A percentile compares a stretch with the other conserved stretches of the same genome.
Conservation (phyloP, 2,113 vertebrate genomes). For the Struthio camelus region DNA sequence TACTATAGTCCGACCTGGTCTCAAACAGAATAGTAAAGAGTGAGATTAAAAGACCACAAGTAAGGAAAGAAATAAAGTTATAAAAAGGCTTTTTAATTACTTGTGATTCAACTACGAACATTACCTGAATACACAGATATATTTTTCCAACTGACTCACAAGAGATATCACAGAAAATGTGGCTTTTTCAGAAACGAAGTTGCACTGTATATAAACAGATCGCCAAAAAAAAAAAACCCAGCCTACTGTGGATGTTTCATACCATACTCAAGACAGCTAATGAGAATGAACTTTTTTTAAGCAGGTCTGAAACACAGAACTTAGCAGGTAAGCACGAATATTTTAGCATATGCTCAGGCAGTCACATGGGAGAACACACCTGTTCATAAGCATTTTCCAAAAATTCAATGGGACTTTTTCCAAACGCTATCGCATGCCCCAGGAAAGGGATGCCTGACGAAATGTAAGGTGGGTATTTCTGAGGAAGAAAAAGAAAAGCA, state of each 20-base stretch:
- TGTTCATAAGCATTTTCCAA: conserved; percentile 93
- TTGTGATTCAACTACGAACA: not conserved
- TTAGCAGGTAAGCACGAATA: not conserved
- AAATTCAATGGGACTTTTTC: conserved; percentile 94
- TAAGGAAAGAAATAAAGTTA: not conserved
- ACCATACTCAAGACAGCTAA: not conserved
- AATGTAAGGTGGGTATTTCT: conserved; percentile 93
- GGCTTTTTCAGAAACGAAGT: not conserved
- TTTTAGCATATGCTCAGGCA: not conserved
- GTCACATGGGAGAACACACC: conserved; percentile 69
- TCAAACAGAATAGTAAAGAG: not conserved
- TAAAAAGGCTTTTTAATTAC: not conserved
- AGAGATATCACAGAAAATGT: not conserved
- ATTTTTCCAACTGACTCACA: not conserved
- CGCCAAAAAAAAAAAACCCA: not conserved
- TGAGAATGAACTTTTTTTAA: not conserved
- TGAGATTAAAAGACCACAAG: not conserved
- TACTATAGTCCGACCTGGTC: not conserved
- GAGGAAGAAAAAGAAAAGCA: conserved; percentile 1
- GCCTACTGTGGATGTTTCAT: no score
- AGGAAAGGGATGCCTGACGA: conserved; percentile 91
- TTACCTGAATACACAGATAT: not conserved
- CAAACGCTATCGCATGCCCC: conserved; percentile 93
- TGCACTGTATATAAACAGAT: not conserved
- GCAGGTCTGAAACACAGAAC: not conserved